These are phyloP conservation scores for Neodon shergylaensis DNA, from an alignment of 2,113 vertebrate species.

Conservation along the genomic window DNA sequence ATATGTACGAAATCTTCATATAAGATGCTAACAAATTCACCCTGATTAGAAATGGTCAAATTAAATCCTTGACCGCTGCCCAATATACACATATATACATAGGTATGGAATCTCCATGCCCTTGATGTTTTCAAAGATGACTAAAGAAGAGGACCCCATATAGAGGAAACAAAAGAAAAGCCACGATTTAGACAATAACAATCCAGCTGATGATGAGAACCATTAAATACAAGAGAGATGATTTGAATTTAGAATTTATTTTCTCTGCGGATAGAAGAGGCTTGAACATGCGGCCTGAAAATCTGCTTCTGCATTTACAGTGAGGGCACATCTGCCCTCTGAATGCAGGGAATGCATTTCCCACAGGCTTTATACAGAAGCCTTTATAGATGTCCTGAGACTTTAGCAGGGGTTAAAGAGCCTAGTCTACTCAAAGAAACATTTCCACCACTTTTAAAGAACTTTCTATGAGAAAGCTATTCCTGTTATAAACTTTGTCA, in stretches of 20 bases:
- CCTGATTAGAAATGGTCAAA: neutral
- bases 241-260: neutral
- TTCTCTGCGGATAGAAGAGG: neutral
- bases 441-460: neutral
- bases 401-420: neutral
- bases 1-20: neutral
- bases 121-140: neutral
- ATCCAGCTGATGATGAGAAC: neutral
- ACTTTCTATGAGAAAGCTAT: neutral
- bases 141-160: neutral
- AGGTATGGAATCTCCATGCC: accelerated
- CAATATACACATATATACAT: neutral
- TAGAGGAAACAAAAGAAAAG: neutral
- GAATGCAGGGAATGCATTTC: neutral
- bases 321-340: neutral
- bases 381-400: neutral
- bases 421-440: neutral
- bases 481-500: neutral
- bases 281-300: neutral
- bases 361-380: neutral
- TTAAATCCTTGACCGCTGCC: neutral
- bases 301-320: neutral
- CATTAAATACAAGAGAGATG: neutral
- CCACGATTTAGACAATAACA: neutral
- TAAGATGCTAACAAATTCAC: neutral